phyloP scores from a whole-genome alignment of 1,140 invertebrate genomes.

The Drosophila lacteicornis region DNA sequence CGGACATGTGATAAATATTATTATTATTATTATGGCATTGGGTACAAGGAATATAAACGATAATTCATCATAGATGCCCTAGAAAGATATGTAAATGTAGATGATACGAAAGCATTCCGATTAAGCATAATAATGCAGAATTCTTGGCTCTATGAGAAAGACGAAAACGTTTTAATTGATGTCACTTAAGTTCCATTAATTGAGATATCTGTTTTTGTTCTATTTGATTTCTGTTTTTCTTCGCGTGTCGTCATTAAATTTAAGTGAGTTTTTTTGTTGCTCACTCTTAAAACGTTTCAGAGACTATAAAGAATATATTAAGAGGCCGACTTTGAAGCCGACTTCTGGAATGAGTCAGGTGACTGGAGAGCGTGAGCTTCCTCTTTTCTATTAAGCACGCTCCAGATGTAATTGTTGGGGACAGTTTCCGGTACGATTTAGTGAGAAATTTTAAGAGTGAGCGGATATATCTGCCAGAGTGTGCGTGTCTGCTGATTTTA shows the following conservation, averaged over 20 bases:
- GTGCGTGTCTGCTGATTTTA: not conserved
- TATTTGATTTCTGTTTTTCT: conserved; percentile 36
- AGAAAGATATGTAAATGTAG: conserved; percentile 4
- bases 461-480: not conserved
- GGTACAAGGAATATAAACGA: conserved; percentile 1
- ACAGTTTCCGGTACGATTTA: conserved; percentile 16
- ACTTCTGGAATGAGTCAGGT: conserved; percentile 35
- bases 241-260: conserved; percentile 30
- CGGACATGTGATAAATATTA: conserved; percentile 17
- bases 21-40: conserved; percentile 15
- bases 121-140: conserved; percentile 25
- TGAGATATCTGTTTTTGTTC: conserved; percentile 60
- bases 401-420: conserved; percentile 14
- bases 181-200: conserved; percentile 70
- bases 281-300: conserved; percentile 3
- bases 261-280: conserved; percentile 45
- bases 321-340: conserved; percentile 23
- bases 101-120: conserved; percentile 14
- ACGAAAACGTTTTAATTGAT: conserved; percentile 70
- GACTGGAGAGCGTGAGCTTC: conserved; percentile 31
- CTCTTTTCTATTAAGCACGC: conserved; percentile 34
- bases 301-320: conserved; percentile 16
- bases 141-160: conserved; percentile 13
- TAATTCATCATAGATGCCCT: conserved; percentile 3
- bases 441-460: not conserved